A percentile compares a stretch with the other conserved stretches of the same genome.
phyloP scores from a whole-genome alignment of 2,113 vertebrate species.

The Stictonetta naevosa region DNA sequence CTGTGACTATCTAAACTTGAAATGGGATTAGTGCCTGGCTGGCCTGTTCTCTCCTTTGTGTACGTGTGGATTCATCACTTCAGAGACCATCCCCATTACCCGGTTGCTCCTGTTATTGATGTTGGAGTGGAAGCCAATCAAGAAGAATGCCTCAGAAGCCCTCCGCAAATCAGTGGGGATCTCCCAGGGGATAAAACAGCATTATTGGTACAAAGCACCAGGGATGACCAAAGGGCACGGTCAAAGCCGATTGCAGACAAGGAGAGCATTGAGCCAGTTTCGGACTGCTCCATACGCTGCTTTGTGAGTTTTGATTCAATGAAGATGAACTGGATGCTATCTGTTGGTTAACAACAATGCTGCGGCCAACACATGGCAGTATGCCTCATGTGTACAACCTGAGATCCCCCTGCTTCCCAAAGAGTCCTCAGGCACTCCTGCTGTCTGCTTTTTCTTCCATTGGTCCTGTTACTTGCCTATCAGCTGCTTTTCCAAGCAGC shows the following conservation, averaged over 20 bases:
- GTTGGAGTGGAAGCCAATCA: neutral
- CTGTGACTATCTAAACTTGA: neutral
- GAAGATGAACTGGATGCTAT: neutral
- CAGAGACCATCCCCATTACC: neutral
- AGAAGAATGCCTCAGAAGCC: neutral
- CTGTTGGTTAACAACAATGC: neutral
- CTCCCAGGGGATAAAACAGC: neutral
- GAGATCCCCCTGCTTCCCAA: neutral
- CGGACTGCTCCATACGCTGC: neutral
- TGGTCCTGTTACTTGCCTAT: neutral
- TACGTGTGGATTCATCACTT: neutral
- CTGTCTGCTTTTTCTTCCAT: neutral
- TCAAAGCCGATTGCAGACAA: neutral
- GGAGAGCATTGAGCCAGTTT: neutral
- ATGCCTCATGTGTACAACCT: rapidly evolving
- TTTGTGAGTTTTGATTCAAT: neutral
- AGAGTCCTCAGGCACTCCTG: neutral
- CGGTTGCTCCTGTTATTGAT: neutral
- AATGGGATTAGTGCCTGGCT: neutral
- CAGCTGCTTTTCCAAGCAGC: neutral
- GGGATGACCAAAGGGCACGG: neutral
- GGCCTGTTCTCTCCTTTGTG: neutral
- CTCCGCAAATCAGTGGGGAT: neutral
- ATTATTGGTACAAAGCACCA: neutral
- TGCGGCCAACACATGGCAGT: neutral